phyloP scores from a whole-genome alignment of 2,113 vertebrate species.

The Solea senegalensis region DNA sequence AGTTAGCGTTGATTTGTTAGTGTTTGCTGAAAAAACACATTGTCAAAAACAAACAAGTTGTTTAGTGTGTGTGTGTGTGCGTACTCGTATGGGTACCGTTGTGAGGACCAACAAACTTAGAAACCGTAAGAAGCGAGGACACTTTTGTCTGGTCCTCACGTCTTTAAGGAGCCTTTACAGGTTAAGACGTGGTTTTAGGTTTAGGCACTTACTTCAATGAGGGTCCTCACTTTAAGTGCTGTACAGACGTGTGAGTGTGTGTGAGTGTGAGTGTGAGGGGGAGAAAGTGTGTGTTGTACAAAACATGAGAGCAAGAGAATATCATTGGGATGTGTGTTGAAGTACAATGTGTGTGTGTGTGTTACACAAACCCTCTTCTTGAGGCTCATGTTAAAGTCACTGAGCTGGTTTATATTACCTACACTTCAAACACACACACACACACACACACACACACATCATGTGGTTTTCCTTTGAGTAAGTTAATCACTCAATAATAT shows the following conservation, averaged over 20 bases:
- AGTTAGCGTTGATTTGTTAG: too few species aligned
- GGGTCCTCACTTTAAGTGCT: too few species aligned
- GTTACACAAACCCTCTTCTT: slow-evolving; percentile 14
- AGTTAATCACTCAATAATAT: slow-evolving; percentile 69
- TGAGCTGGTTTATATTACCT: slow-evolving; percentile 66
- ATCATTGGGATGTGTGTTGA: slow-evolving; percentile 19
- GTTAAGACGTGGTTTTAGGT: too few species aligned
- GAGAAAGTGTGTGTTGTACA: slow-evolving; percentile 14
- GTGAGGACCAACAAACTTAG: too few species aligned
- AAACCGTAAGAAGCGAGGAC: too few species aligned
- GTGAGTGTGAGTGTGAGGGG: slow-evolving; percentile 14
- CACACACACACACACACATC: slow-evolving; percentile 29
- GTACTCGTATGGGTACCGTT: slow-evolving; percentile 29
- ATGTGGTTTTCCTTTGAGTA: slow-evolving; percentile 63
- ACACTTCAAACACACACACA: slow-evolving; percentile 58
- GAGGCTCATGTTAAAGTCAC: slow-evolving; percentile 56
- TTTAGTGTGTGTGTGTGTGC: slow-evolving; percentile 19
- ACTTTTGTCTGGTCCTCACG: too few species aligned
- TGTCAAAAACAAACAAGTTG: too few species aligned
- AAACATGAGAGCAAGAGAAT: slow-evolving; percentile 1
- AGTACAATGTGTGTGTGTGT: slow-evolving; percentile 39
- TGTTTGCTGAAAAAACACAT: too few species aligned
- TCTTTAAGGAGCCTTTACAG: too few species aligned
- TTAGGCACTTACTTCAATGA: too few species aligned
- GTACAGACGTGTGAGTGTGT: neutral